phyloP scores from a whole-genome alignment of 2,113 vertebrate species.

The Ptychochromis oligacanthus region DNA sequence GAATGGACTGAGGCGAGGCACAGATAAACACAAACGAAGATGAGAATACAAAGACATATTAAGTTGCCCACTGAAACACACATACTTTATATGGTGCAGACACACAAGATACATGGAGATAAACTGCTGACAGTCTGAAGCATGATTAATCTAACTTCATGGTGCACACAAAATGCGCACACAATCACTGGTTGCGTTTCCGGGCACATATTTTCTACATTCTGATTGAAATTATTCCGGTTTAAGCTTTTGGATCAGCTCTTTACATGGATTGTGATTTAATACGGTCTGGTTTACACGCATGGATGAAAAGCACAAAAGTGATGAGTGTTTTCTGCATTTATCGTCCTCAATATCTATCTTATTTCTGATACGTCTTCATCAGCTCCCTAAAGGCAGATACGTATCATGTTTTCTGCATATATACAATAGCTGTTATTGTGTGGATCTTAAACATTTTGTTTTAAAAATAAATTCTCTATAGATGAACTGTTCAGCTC shows the following conservation, averaged over 20 bases:
- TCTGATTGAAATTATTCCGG: not conserved
- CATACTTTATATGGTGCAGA: not conserved
- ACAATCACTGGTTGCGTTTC: not conserved
- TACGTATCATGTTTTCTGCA: not conserved
- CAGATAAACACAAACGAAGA: constrained; percentile 41
- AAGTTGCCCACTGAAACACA: not conserved
- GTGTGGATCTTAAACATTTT: not conserved
- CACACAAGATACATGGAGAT: constrained; percentile 11
- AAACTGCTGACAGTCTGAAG: constrained; percentile 8
- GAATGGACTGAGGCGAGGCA: constrained; percentile 26
- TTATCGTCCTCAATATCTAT: not conserved
- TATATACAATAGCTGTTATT: not conserved
- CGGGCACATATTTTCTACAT: not conserved
- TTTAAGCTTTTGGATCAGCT: not conserved
- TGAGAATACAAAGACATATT: constrained; percentile 21
- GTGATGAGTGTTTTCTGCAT: not conserved
- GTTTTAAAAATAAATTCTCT: not conserved
- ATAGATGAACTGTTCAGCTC: not conserved
- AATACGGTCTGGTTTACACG: not conserved
- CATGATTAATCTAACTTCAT: not conserved
- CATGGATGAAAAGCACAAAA: not conserved
- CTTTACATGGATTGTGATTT: not conserved
- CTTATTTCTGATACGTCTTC: not conserved
- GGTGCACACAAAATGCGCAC: not conserved
- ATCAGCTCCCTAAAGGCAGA: not conserved